Conservation (phyloP, 2,113 vertebrate genomes). For the Cyphomyrus plagiostoma region DNA sequence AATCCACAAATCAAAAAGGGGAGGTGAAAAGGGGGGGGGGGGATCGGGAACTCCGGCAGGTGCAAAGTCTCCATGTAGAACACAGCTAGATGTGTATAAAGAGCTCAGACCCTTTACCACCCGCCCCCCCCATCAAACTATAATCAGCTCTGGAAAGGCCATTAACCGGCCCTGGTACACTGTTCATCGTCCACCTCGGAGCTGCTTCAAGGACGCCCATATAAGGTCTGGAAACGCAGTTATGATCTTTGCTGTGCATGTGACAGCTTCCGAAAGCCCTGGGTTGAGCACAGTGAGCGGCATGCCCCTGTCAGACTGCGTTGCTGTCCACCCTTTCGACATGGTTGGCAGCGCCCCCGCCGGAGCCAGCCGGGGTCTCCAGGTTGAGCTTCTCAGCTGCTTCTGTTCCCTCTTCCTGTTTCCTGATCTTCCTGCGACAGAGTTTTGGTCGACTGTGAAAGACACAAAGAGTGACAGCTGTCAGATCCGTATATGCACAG, state of each 20-base stretch:
- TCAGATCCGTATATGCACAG: not conserved
- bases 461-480: not conserved
- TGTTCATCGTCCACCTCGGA: not conserved
- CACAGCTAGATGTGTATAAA: not conserved
- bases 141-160: not conserved
- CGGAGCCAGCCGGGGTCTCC: slow-evolving; percentile 29
- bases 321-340: not conserved
- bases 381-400: slow-evolving; percentile 48
- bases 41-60: not conserved
- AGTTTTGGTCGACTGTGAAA: slow-evolving; percentile 39
- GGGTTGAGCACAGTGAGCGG: not conserved
- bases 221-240: slow-evolving; percentile 18
- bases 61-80: not conserved
- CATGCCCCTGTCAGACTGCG: not conserved
- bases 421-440: slow-evolving; percentile 31
- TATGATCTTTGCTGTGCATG: not conserved
- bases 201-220: not conserved
- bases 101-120: not conserved
- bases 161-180: not conserved
- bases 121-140: not conserved
- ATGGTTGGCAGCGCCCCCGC: not conserved
- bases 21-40: not conserved
- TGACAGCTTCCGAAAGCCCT: not conserved
- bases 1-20: not conserved
- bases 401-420: slow-evolving; percentile 37